Conservation (phyloP, 1,140 invertebrate genomes). For the Meteorus sp. region DNA sequence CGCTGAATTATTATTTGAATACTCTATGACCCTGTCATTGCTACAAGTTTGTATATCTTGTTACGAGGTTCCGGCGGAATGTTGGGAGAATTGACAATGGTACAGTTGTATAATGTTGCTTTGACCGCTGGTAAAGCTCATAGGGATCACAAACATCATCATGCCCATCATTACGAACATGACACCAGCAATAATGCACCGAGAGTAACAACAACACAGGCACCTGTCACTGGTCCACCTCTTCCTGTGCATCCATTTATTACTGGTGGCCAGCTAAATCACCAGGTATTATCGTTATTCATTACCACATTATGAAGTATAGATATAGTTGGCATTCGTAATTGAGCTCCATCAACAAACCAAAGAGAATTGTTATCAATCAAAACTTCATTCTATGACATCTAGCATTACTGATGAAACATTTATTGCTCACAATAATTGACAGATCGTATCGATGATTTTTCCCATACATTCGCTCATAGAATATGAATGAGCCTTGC, state of each 20-base stretch:
- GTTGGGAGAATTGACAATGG: slow-evolving; percentile 75
- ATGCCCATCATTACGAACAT: slow-evolving; percentile 76
- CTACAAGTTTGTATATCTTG: slow-evolving; percentile 5
- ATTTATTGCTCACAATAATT: too few species aligned
- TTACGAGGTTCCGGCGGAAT: slow-evolving; percentile 65
- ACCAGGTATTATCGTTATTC: too few species aligned
- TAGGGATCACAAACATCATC: slow-evolving; percentile 81
- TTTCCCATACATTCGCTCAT: too few species aligned
- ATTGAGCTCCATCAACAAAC: too few species aligned
- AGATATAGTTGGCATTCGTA: too few species aligned
- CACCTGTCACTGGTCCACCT: slow-evolving; percentile 62
- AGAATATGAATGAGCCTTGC: too few species aligned
- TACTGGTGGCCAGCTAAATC: slow-evolving; percentile 71
- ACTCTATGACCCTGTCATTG: not conserved
- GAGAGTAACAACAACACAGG: slow-evolving; percentile 59
- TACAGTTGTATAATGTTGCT: slow-evolving; percentile 77
- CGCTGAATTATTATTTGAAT: not conserved
- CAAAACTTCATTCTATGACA: too few species aligned
- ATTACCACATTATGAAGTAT: too few species aligned
- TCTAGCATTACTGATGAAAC: too few species aligned
- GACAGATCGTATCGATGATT: too few species aligned
- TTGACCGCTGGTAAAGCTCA: slow-evolving; percentile 80
- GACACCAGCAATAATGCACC: slow-evolving; percentile 63
- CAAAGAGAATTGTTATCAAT: too few species aligned
- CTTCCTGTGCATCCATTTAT: slow-evolving; percentile 64